A percentile compares a stretch with the other conserved stretches of the same genome.
Conservation (phyloP, 2,888 invertebrate species). For the Eulithis testata region DNA sequence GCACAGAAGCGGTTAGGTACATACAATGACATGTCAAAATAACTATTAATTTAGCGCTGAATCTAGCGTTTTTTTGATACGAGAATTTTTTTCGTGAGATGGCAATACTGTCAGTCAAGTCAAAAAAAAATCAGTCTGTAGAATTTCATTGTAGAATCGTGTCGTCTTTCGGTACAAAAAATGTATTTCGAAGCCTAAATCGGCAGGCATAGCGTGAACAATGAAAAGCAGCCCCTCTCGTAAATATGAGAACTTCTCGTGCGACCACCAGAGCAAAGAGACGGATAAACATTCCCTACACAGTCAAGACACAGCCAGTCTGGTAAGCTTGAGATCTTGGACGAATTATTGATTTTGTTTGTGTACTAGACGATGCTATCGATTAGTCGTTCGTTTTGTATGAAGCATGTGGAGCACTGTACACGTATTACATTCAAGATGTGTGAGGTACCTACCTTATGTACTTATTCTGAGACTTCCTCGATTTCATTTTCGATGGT, state of each 20-base stretch:
- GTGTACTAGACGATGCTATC: conserved; percentile 61
- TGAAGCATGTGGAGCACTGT: conserved; percentile 6
- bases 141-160: conserved; percentile 61
- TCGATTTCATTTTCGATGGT: background rate
- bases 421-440: background rate
- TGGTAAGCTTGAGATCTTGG: conserved; percentile 67
- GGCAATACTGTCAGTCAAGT: no score
- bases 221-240: conserved; percentile 82
- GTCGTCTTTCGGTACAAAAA: conserved; percentile 66
- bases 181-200: conserved; percentile 75
- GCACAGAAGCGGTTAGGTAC: no score
- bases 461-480: background rate
- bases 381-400: conserved; percentile 60
- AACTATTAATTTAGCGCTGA: no score
- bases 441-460: background rate
- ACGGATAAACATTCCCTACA: conserved; percentile 80
- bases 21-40: no score
- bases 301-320: conserved; percentile 82
- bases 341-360: conserved; percentile 46
- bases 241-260: conserved; percentile 81
- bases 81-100: no score
- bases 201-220: conserved; percentile 68
- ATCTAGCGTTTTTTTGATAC: no score
- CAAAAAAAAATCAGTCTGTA: conserved; percentile 48
- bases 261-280: conserved; percentile 77